Conservation (phyloP, 1,140 invertebrate genomes). For the Zaprionus tsacasi region DNA sequence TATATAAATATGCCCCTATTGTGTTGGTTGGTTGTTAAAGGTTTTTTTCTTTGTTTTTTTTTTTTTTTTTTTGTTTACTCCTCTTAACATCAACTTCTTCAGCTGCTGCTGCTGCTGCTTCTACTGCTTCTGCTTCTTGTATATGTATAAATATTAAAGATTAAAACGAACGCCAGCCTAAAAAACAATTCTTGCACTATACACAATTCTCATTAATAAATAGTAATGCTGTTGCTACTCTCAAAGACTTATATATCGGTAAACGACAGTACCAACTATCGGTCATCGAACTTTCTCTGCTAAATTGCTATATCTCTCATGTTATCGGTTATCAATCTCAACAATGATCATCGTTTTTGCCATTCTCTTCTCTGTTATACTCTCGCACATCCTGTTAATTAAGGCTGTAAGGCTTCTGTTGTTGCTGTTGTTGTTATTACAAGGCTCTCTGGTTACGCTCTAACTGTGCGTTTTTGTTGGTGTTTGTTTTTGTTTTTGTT, state of each 20-base stretch:
- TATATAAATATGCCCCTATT: constrained; percentile 66
- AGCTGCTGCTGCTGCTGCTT: constrained; percentile 16
- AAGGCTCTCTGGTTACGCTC: constrained; percentile 33
- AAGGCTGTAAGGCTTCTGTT: constrained; percentile 28
- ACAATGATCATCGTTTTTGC: background rate
- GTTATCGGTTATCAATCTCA: constrained; percentile 18
- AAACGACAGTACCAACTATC: background rate
- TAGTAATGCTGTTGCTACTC: constrained; percentile 76
- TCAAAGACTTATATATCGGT: background rate
- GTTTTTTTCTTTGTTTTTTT: constrained; percentile 20
- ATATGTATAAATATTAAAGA: constrained; percentile 80
- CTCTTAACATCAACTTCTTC: constrained; percentile 6
- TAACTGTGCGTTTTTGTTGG: constrained; percentile 17
- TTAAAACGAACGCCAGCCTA: constrained; percentile 71
- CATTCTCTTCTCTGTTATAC: background rate
- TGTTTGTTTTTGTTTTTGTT: constrained; percentile 23
- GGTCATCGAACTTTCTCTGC: background rate
- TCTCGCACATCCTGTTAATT: constrained; percentile 8
- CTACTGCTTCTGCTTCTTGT: constrained; percentile 39
- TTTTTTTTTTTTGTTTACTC: constrained; percentile 34
- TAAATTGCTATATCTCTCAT: background rate
- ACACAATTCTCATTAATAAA: constrained; percentile 75
- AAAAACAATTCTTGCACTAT: constrained; percentile 59
- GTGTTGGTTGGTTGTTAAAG: constrained; percentile 46
- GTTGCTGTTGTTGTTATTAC: constrained; percentile 38